Evolutionary conservation across 2,888 invertebrate genomes (phyloP).

Genomic region (Himalopsyche kuldschensis): DNA sequence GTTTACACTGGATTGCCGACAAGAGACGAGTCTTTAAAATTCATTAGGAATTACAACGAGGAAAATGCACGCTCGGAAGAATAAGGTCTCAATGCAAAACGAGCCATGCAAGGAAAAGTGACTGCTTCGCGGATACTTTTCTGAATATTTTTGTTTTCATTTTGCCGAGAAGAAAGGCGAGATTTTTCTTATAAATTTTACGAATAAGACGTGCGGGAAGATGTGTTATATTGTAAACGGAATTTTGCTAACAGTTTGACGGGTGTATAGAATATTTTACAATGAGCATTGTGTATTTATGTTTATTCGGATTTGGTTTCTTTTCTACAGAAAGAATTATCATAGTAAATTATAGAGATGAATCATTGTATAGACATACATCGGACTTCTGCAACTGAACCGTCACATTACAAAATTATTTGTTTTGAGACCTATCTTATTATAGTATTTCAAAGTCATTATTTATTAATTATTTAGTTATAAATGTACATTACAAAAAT

Average conservation of each 20-base stretch:
- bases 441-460: too few species aligned
- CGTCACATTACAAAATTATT: too few species aligned
- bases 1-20: slow-evolving; percentile 38
- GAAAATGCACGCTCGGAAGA: slow-evolving; percentile 16
- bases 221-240: not conserved
- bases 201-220: not conserved
- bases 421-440: too few species aligned
- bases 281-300: not conserved
- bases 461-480: too few species aligned
- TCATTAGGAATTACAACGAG: slow-evolving; percentile 38
- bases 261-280: not conserved
- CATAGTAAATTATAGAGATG: too few species aligned
- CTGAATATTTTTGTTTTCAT: not conserved
- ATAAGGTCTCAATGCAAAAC: slow-evolving; percentile 15
- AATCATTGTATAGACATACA: too few species aligned
- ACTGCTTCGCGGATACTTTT: not conserved
- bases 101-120: slow-evolving; percentile 15
- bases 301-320: too few species aligned
- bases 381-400: too few species aligned
- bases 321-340: too few species aligned
- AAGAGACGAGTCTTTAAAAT: slow-evolving; percentile 39
- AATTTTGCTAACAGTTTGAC: not conserved
- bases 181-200: not conserved
- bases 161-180: not conserved
- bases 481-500: too few species aligned